These are phyloP conservation scores for Endomychus coccineus DNA, from an alignment of 2,888 invertebrate genomes.

Conservation along the genomic window DNA sequence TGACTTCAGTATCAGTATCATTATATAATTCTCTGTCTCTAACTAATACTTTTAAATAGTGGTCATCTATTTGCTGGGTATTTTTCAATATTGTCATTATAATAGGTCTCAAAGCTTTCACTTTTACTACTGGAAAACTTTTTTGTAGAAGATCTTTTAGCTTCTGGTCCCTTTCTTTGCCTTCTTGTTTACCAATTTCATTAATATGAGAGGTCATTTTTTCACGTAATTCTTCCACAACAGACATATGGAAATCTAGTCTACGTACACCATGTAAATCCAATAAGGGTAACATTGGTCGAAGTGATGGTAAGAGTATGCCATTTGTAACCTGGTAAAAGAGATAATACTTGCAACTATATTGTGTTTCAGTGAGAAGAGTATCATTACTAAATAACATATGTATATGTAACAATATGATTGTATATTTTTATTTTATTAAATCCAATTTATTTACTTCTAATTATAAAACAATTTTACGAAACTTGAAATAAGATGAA, in stretches of 20 bases:
- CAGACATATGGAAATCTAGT: slow-evolving; percentile 90
- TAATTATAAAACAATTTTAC: too few relatives aligned
- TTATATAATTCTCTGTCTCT: slow-evolving; percentile 84
- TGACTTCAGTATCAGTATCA: slow-evolving; percentile 93
- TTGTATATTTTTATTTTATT: too few relatives aligned
- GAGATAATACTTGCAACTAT: too few relatives aligned
- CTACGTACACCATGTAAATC: slow-evolving; percentile 91
- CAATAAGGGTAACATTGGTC: slow-evolving; percentile 89
- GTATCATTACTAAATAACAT: too few relatives aligned
- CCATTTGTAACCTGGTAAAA: slow-evolving; percentile 76
- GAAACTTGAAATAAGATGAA: too few relatives aligned
- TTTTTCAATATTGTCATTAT: slow-evolving; percentile 93
- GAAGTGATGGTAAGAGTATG: slow-evolving; percentile 80
- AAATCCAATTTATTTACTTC: too few relatives aligned
- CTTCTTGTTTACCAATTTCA: slow-evolving; percentile 69
- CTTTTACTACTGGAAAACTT: slow-evolving; percentile 89
- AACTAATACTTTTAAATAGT: slow-evolving; percentile 69
- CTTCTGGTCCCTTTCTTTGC: slow-evolving; percentile 69
- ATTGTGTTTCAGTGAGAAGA: too few relatives aligned
- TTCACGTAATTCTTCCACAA: slow-evolving; percentile 72
- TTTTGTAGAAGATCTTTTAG: slow-evolving; percentile 83
- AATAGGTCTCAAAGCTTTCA: slow-evolving; percentile 83
- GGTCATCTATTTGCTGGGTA: slow-evolving; percentile 87
- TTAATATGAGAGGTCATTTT: slow-evolving; percentile 73
- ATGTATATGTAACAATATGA: too few relatives aligned